Base-by-base conservation (phyloP, 2,797 vertebrate genomes). In the Sparidentex hasta region DNA sequence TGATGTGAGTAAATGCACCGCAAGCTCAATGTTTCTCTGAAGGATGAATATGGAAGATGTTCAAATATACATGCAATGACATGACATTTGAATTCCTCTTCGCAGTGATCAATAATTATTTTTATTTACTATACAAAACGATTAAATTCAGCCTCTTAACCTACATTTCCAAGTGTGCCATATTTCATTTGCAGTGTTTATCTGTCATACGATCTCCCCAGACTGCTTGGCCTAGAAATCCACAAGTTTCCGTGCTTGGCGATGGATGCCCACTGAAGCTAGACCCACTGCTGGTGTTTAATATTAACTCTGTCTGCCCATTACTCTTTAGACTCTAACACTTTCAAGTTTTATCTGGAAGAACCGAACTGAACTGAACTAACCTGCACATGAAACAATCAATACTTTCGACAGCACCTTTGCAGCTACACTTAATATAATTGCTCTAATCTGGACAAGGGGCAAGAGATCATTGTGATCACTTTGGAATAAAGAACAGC, bases 391-490 rank as follows among this genome's bases (percentile, higher is more conserved):
- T 7, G 38, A 20, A 52, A 63, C 52, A 38, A 57, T 71, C 72
- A 17, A 54, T 72, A 57, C 51, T 14, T 66, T 27, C 3, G 1
- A 69, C 27, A 43, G 46, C 23, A 50, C 11, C 27, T 8, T 46
- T 65, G 59, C 17, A 47, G 21, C 11, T 23, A 21, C 13, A 43
- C 41, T 51, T 27, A 13, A 66, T 44, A 44, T 41, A 48, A 61
- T 65, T 70, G 48, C 65, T 70, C 59, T 23, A 65, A 59, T 74
- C 59, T 8, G 51, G 41, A 48, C 27, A 66, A 56, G 61, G 67
- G 65, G 48, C 69, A 16, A 73, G 56, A 64, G 21, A 44, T 48
- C n/a, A 52, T 46, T 43, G 69, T 27, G 25, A 48, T 80, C 25
- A 69, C 17, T 66, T 57, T 70, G 11, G 63, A 4, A 69, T 52